phyloP scores from a whole-genome alignment of 64 coral and sea anemone genomes.

The Stichodactyla helianthus region DNA sequence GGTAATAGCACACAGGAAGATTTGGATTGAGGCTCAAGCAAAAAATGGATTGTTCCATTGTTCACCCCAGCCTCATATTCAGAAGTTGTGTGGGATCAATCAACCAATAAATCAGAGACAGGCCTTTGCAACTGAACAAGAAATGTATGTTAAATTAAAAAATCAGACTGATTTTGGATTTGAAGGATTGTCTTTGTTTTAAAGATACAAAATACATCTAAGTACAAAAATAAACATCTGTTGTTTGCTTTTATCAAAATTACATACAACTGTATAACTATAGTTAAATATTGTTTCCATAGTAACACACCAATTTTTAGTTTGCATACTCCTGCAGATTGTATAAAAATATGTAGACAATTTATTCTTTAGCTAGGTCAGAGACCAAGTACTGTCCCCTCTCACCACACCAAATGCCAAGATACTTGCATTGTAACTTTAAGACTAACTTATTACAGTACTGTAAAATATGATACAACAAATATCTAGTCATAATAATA shows the following conservation, averaged over 20 bases:
- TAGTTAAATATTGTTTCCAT: neutral
- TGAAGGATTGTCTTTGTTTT: neutral
- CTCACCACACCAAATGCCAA: no score
- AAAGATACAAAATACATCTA: slow-evolving; percentile 5
- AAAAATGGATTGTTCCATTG: no score
- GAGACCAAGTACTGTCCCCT: neutral
- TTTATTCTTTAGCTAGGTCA: neutral
- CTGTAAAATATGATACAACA: no score
- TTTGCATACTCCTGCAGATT: neutral
- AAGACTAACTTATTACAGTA: no score
- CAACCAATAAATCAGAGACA: no score
- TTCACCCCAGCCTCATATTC: no score
- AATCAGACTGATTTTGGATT: neutral
- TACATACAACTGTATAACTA: neutral
- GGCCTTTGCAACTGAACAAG: neutral
- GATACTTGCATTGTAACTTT: no score
- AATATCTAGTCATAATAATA: no score
- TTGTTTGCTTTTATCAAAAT: neutral
- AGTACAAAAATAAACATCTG: slow-evolving; percentile 14
- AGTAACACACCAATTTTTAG: neutral
- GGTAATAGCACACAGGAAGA: no score
- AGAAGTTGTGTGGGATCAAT: no score
- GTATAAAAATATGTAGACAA: slow-evolving; percentile 6
- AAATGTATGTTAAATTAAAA: neutral
- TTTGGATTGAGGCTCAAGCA: no score